phyloP scores from a whole-genome alignment of 2,113 vertebrate genomes.

The Raphicerus campestris region DNA sequence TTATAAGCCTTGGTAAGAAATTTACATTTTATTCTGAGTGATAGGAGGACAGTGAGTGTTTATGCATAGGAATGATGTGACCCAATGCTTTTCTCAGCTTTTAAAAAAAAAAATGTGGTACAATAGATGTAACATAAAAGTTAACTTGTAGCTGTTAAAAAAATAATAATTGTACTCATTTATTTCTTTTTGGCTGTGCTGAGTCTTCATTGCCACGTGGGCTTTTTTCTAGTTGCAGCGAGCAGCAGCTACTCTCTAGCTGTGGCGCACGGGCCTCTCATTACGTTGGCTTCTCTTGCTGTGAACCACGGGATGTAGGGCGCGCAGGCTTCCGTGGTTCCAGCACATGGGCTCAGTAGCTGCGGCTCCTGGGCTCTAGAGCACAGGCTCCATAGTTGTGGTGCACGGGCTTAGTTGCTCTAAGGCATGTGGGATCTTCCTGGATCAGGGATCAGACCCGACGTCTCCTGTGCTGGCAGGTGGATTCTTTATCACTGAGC shows the following conservation, averaged over 20 bases:
- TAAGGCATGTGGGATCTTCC: not conserved
- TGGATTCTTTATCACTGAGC: not conserved
- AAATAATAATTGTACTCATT: not conserved
- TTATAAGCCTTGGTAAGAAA: not conserved
- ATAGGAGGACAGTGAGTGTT: not conserved
- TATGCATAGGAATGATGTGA: not conserved
- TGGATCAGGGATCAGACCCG: not conserved
- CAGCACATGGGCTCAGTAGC: not conserved
- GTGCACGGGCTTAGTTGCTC: not conserved
- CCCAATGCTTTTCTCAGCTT: not conserved
- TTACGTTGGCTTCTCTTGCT: not conserved
- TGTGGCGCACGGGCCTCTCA: accelerated
- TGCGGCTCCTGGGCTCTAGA: not conserved
- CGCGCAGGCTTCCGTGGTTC: not conserved
- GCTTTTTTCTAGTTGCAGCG: not conserved
- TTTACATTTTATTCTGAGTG: not conserved
- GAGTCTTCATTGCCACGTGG: not conserved
- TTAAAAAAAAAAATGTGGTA: not conserved
- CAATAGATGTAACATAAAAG: not conserved
- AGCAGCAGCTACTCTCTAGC: not conserved
- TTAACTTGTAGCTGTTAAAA: too few relatives aligned
- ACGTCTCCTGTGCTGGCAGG: not conserved
- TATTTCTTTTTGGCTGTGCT: not conserved
- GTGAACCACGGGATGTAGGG: not conserved
- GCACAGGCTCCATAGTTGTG: not conserved